Evolutionary conservation across 1,140 invertebrate species (phyloP).

Genomic region (Zaprionus nigranus): DNA sequence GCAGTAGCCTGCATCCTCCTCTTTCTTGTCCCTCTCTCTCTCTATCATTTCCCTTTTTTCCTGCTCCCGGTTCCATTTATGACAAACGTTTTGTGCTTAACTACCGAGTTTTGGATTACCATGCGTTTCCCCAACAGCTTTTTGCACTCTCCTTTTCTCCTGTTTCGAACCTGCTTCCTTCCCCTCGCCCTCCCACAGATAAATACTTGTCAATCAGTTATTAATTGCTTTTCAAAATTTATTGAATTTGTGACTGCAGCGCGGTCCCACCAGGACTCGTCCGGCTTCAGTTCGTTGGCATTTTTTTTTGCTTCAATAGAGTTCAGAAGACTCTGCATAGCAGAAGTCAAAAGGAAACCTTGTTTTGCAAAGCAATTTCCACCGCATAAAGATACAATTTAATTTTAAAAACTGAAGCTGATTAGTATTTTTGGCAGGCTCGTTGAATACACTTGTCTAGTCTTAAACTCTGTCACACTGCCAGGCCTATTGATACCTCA

Average conservation of each 20-base stretch:
- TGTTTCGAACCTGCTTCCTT: slow-evolving; percentile 30
- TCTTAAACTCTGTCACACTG: not conserved
- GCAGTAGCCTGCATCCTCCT: slow-evolving; percentile 2
- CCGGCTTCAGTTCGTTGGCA: slow-evolving; percentile 30
- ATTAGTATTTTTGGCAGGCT: not conserved
- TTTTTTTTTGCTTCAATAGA: not conserved
- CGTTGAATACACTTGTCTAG: not conserved
- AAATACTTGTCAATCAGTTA: slow-evolving; percentile 83
- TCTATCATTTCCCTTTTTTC: not conserved
- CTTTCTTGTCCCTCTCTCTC: not conserved
- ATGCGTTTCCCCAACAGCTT: slow-evolving; percentile 14
- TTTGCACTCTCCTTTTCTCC: slow-evolving; percentile 41
- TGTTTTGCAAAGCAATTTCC: not conserved
- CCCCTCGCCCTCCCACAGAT: slow-evolving; percentile 41
- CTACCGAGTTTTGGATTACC: slow-evolving; percentile 26
- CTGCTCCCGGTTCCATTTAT: slow-evolving; percentile 24
- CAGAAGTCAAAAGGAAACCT: not conserved
- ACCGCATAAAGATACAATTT: not conserved
- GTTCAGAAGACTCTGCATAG: not conserved
- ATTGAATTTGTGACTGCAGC: slow-evolving; percentile 74
- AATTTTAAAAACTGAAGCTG: not conserved
- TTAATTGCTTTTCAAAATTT: slow-evolving; percentile 83
- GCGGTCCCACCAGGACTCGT: slow-evolving; percentile 11
- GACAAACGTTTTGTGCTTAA: slow-evolving; percentile 24
- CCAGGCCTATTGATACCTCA: slow-evolving; percentile 8